Evolutionary conservation across 2,113 vertebrate genomes (phyloP), one percentile per base, ranked within the genome.

Genomic region (Nerophis lumbriciformis): DNA sequence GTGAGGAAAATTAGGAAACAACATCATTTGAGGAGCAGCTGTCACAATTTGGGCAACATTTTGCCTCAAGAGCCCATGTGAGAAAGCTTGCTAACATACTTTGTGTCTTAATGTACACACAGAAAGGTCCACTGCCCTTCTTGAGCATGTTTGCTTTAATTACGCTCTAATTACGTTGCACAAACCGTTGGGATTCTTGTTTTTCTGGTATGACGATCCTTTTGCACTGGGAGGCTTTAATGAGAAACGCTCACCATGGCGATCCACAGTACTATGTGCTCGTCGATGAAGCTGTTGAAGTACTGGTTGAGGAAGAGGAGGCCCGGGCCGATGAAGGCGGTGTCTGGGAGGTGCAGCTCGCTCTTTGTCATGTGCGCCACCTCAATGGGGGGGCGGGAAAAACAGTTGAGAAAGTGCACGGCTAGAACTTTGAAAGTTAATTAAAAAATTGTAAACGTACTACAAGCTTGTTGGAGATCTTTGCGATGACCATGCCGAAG

Each of bases 291-390:
- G 85, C 92, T 94, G 89, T 94, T 94, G 86, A 98, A 98, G 77
- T 98, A 99, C 73, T 99, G 97, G 88, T 99, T 92, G 83, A 98
- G 90, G 91, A 99, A 93, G 66, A 99, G 90, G 66, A 99, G 93
- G 53, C 92, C 94, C 14, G 97, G 97, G 28, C 97, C 97, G 45
- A 97, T 89, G 77, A 97, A 98, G 39, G 94, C 93, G n/a, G 93
- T 91, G 72, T 99, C 97, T 45, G 93, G 92, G 75, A 98, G 93
- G 80, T 88, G 83, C 52, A 99, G 85, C 88, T 97, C 94, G 81
- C 95, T 98, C 92, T 94, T 98, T 61, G 95, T 96, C 95, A 99
- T 98, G 83, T 98, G 94, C 61, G 96, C 95, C 58, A 98, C 72
- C 95, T 98, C 49, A 28, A 50, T 4, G 16, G 0, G 4, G 6